A percentile compares a stretch with the other conserved stretches of the same genome.
These are phyloP conservation scores for Drosophila sulfurigaster DNA, from an alignment of 1,140 invertebrate species.

Conservation along the genomic window DNA sequence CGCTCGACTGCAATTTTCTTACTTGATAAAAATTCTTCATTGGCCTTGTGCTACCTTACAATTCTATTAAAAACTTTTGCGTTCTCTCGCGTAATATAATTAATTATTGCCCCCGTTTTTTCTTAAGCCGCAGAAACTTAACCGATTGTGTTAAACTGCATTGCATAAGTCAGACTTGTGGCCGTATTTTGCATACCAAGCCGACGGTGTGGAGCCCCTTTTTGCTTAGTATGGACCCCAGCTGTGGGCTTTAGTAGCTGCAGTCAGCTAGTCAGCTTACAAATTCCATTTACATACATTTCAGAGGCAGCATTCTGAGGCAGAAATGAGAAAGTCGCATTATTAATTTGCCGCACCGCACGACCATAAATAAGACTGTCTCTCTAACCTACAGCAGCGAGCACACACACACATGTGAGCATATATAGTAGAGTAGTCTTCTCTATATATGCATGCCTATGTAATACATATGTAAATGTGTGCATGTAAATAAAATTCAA, in stretches of 20 bases:
- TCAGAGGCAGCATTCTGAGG: conserved; percentile 1
- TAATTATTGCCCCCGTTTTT: too few relatives aligned
- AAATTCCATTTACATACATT: conserved; percentile 44
- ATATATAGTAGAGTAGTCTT: conserved; percentile 19
- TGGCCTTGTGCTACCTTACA: too few relatives aligned
- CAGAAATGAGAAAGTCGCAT: conserved; percentile 74
- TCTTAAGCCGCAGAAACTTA: neutral
- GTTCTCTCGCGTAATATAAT: too few relatives aligned
- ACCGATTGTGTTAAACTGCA: neutral
- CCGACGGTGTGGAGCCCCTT: neutral
- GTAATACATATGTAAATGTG: conserved; percentile 16
- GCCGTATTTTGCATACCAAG: neutral
- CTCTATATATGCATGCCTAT: neutral
- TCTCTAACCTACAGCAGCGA: conserved; percentile 8
- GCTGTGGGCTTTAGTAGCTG: conserved; percentile 61
- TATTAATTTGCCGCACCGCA: conserved; percentile 82
- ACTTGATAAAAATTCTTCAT: too few relatives aligned
- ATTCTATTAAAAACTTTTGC: too few relatives aligned
- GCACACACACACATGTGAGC: conserved; percentile 1
- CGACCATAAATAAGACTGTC: conserved; percentile 73
- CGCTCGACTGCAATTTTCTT: too few relatives aligned
- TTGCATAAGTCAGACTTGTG: neutral
- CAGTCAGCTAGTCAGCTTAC: conserved; percentile 31
- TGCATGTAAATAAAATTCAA: conserved; percentile 62
- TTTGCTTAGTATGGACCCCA: conserved; percentile 24